Percentiles rank a stretch among this genome's conserved stretches.
These are phyloP conservation scores for Lethenteron camtschaticum DNA, from an alignment of 2,113 vertebrate species.

Conservation along the genomic window DNA sequence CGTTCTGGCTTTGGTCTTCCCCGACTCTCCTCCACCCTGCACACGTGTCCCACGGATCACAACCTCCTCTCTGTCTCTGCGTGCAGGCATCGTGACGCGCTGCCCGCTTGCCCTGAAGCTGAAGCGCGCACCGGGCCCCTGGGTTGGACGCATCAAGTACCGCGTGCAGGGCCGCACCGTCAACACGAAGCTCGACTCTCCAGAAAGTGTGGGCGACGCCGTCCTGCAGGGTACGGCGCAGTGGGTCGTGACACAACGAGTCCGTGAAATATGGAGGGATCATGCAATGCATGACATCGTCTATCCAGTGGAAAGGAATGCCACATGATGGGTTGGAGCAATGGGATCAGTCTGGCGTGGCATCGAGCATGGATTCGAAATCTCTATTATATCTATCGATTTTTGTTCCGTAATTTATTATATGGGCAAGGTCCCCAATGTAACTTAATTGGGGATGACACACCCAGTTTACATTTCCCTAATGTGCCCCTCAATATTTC, in stretches of 20 bases:
- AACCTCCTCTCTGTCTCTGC: too few relatives aligned
- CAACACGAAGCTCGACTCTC: neutral
- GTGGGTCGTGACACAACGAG: neutral
- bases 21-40: too few relatives aligned
- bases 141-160: neutral
- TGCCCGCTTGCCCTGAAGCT: slow-evolving; percentile 1
- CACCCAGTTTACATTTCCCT: too few relatives aligned
- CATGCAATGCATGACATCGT: neutral
- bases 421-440: too few relatives aligned
- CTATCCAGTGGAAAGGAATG: neutral
- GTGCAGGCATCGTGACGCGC: neutral
- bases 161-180: neutral
- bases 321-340: neutral
- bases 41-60: too few relatives aligned
- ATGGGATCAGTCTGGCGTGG: neutral
- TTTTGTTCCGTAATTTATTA: neutral
- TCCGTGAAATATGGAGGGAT: neutral
- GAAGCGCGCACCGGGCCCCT: neutral
- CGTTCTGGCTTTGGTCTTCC: too few relatives aligned
- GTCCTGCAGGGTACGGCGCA: neutral
- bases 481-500: too few relatives aligned
- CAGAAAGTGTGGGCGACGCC: neutral
- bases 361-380: neutral
- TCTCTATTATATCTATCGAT: neutral
- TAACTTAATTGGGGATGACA: too few relatives aligned